phyloP scores from a whole-genome alignment of 2,888 invertebrate genomes.

The Eupeodes luniger region DNA sequence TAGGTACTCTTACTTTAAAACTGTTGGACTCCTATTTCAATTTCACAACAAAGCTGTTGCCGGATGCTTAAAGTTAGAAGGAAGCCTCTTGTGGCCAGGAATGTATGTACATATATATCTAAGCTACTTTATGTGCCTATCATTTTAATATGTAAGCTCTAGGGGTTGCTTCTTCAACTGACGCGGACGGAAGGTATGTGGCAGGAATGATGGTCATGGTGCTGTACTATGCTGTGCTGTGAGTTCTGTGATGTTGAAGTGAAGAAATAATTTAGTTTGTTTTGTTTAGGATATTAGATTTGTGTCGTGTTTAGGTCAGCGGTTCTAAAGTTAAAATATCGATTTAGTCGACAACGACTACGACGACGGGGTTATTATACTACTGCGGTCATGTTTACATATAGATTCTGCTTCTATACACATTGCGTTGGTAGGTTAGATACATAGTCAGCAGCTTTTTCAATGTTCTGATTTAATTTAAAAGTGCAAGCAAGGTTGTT shows the following conservation, averaged over 20 bases:
- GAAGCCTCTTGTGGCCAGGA: constrained; percentile 9
- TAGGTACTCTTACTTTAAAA: neutral
- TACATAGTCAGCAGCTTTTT: constrained; percentile 13
- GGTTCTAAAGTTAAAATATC: constrained; percentile 17
- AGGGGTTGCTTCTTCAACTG: neutral
- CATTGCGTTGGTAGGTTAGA: too few relatives aligned
- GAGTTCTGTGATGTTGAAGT: too few relatives aligned
- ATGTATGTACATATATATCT: neutral
- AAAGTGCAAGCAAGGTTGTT: constrained; percentile 23
- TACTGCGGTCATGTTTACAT: constrained; percentile 24
- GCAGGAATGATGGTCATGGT: neutral
- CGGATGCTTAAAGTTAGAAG: neutral
- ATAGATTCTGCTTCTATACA: too few relatives aligned
- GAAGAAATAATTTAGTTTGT: constrained; percentile 3
- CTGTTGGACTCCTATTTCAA: neutral
- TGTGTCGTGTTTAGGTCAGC: constrained; percentile 38
- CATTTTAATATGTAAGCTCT: neutral
- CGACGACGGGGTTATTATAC: constrained; percentile 18
- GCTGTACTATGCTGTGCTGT: too few relatives aligned
- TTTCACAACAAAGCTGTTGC: constrained; percentile 13
- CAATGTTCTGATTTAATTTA: constrained; percentile 38
- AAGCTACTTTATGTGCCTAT: neutral
- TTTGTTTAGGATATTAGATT: constrained; percentile 18
- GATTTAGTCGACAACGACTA: neutral
- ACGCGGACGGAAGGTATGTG: neutral